A percentile compares a stretch with the other conserved stretches of the same genome.
These are phyloP conservation scores for Salvelinus namaycush DNA, from an alignment of 2,113 vertebrate genomes.

Conservation along the genomic window DNA sequence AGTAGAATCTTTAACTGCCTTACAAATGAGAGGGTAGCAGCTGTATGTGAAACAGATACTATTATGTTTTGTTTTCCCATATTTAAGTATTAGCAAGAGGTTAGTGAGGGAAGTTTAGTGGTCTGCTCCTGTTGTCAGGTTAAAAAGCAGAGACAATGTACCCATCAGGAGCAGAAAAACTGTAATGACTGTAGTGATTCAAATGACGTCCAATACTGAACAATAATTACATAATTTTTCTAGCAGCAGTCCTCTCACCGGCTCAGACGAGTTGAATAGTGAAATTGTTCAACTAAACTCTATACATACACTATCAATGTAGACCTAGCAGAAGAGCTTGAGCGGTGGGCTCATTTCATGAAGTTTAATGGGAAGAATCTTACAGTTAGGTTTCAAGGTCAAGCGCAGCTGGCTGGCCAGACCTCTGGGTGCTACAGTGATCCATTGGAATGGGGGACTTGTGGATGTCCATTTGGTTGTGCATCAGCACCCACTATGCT, in stretches of 20 bases:
- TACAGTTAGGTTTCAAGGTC: conserved; percentile 61
- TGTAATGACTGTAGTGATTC: neutral
- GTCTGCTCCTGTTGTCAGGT: neutral
- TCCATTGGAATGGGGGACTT: conserved; percentile 48
- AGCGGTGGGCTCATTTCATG: neutral
- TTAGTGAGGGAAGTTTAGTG: conserved; percentile 1
- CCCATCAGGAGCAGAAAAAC: neutral
- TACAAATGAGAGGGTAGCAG: neutral
- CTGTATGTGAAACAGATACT: neutral
- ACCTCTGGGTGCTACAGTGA: conserved; percentile 37
- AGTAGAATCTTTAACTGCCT: neutral
- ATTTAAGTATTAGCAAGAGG: neutral
- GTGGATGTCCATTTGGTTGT: conserved; percentile 42
- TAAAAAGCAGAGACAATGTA: neutral
- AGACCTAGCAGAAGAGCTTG: neutral
- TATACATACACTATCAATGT: neutral
- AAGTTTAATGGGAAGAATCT: too few relatives aligned
- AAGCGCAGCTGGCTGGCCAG: conserved; percentile 49
- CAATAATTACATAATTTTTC: neutral
- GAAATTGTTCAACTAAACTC: neutral
- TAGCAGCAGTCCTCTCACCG: too few relatives aligned
- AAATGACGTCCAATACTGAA: neutral
- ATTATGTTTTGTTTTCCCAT: neutral
- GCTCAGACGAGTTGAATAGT: too few relatives aligned
- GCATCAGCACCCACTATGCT: too few relatives aligned